phyloP scores from a whole-genome alignment of 1,140 invertebrate species.

The Streblospio benedicti region DNA sequence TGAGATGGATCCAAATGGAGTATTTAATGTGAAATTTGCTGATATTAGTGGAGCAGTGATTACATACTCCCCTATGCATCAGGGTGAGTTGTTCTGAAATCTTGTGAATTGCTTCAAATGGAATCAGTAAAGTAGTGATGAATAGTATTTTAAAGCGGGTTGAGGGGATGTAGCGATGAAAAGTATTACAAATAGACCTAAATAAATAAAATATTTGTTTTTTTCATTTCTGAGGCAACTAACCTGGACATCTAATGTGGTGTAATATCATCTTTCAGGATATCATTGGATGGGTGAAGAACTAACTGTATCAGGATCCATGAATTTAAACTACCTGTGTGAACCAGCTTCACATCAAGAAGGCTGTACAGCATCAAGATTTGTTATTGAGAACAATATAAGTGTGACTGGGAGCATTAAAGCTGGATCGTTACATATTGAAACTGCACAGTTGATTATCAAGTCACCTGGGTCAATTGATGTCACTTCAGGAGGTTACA shows the following conservation, averaged over 20 bases:
- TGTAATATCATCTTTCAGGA: not conserved
- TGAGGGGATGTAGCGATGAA: too few relatives aligned
- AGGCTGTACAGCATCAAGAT: not conserved
- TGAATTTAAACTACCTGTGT: not conserved
- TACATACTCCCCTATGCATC: too few relatives aligned
- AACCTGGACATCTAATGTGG: not conserved
- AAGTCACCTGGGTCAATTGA: constrained; percentile 20
- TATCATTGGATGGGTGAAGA: not conserved
- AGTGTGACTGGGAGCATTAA: constrained; percentile 20
- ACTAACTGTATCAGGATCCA: not conserved
- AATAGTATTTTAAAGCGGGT: too few relatives aligned
- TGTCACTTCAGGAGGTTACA: constrained; percentile 23
- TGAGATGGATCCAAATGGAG: too few relatives aligned
- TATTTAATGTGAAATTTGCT: too few relatives aligned
- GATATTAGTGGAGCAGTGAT: too few relatives aligned
- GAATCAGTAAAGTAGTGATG: too few relatives aligned
- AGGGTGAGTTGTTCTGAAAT: too few relatives aligned
- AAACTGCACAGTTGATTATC: constrained; percentile 16
- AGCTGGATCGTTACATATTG: constrained; percentile 25
- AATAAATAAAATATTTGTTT: too few relatives aligned
- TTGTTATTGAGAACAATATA: constrained; percentile 1
- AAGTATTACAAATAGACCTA: too few relatives aligned
- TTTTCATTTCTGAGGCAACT: not conserved
- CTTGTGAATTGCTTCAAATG: too few relatives aligned
- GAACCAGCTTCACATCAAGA: not conserved